Percentiles rank a stretch among this genome's conserved stretches.
These are phyloP conservation scores for Cyphomyrmex costatus DNA, from an alignment of 1,140 invertebrate genomes.

Conservation along the genomic window DNA sequence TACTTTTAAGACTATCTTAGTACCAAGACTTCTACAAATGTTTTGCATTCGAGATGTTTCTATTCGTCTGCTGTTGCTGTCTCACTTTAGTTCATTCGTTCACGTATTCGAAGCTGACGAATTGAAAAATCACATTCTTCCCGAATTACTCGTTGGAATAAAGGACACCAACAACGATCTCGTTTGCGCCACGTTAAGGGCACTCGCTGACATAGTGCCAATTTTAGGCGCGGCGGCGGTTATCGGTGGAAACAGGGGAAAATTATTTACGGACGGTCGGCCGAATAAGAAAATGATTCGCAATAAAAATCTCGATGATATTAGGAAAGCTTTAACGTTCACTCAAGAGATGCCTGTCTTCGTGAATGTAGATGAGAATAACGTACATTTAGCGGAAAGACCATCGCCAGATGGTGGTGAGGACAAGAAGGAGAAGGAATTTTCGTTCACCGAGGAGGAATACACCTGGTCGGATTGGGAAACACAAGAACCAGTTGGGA, in stretches of 20 bases:
- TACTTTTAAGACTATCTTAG: slow-evolving; percentile 90
- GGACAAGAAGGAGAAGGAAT: slow-evolving; percentile 88
- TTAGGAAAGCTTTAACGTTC: slow-evolving; percentile 19
- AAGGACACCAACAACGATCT: slow-evolving; percentile 93
- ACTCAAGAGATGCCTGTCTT: slow-evolving; percentile 12
- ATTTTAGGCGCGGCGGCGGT: slow-evolving; percentile 93
- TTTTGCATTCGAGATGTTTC: slow-evolving; percentile 93
- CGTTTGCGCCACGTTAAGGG: slow-evolving; percentile 92
- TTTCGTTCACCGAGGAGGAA: slow-evolving; percentile 85
- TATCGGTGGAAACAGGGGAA: slow-evolving; percentile 92
- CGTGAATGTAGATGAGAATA: slow-evolving; percentile 45
- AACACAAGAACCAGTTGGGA: slow-evolving; percentile 84
- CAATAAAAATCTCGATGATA: not conserved
- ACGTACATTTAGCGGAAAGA: slow-evolving; percentile 89
- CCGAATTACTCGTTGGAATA: slow-evolving; percentile 93
- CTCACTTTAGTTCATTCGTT: slow-evolving; percentile 91
- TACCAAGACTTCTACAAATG: slow-evolving; percentile 92
- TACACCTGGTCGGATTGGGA: slow-evolving; percentile 94
- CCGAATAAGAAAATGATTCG: slow-evolving; percentile 87
- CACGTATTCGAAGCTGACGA: slow-evolving; percentile 91
- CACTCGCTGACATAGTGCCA: slow-evolving; percentile 93
- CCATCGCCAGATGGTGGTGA: slow-evolving; percentile 94
- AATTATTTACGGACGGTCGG: slow-evolving; percentile 93
- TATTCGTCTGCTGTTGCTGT: slow-evolving; percentile 90
- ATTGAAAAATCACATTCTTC: slow-evolving; percentile 90